Base-by-base conservation (phyloP, 2,888 invertebrate genomes). In the Ashinkailepas kermadecensis region DNA sequence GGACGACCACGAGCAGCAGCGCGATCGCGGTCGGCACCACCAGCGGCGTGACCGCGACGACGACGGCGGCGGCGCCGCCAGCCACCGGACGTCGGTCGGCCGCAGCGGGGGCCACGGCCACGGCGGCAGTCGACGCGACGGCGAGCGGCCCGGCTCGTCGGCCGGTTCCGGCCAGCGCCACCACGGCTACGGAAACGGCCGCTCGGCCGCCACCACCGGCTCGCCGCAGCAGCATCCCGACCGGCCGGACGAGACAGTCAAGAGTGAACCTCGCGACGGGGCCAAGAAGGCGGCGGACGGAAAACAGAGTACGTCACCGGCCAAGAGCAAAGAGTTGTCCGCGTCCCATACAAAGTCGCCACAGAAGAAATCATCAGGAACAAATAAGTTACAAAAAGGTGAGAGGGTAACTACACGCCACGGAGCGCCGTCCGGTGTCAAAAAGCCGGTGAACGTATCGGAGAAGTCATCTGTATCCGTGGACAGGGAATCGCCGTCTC, bases 1-100 rank as follows among this genome's bases (percentile, higher is more conserved):
- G 3, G 74, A 74, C 74, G 74, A 74, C 10, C 74, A 74, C 74
- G 74, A 74, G 56, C 54, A 74, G 74, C 74, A 74, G 56, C 74
- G 74, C 21, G 54, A 54, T 9, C 74, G 74, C 54, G 56, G 74
- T 11, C 74, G 74, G 54, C 74, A 74, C 74, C 56, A 74, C 74
- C 74, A 74, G 74, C 54, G 74, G 54, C 74, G 74, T 2, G 74
- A 74, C 56, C 74, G 74, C 56, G 74, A 74, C 74, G 74, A 74
- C 56, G 74, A 74, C 56, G 74, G 39, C 56, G 3, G 4, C 13
- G 21, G 23, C 21, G 10, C 10, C 13, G 21, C 54, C 54, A 56
- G 56, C 4, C 74, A 56, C 54, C 74, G 67, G 25, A 7, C 59
- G 12, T 1, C 12, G 12, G 11, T 7, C 15, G 74, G 74, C 56